Evolutionary conservation across 2,888 invertebrate species (phyloP).

Genomic region (Nipponacmea schrenckii): DNA sequence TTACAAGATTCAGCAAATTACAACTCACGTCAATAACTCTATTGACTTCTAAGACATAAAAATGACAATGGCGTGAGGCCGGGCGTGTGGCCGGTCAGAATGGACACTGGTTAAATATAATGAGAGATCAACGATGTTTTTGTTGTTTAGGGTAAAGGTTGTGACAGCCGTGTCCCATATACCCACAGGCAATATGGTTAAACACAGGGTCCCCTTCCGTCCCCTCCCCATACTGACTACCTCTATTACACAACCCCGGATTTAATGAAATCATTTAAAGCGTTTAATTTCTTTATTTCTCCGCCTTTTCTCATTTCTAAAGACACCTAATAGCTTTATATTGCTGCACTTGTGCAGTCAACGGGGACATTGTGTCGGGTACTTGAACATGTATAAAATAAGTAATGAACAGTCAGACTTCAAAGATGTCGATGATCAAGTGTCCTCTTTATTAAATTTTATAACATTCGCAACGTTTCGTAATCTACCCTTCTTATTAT

Average conservation of each 20-base stretch:
- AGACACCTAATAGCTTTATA: no score
- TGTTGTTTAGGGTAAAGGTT: slow-evolving; percentile 1
- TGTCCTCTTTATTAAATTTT: no score
- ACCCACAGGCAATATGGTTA: slow-evolving; percentile 8
- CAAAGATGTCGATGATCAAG: no score
- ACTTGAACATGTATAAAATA: neutral
- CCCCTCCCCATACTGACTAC: no score
- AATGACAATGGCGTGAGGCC: slow-evolving; percentile 7
- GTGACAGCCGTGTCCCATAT: slow-evolving; percentile 7
- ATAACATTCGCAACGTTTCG: no score
- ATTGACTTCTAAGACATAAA: slow-evolving; percentile 7
- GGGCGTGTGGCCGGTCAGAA: neutral
- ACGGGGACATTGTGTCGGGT: neutral
- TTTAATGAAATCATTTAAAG: no score
- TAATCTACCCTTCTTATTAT: no score
- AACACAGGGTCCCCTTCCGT: neutral
- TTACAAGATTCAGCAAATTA: slow-evolving; percentile 6
- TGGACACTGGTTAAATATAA: slow-evolving; percentile 4
- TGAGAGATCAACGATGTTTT: slow-evolving; percentile 1
- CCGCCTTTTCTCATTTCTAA: no score
- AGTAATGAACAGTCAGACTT: no score
- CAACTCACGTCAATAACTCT: slow-evolving; percentile 2
- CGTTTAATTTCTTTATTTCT: no score
- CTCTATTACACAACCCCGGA: no score
- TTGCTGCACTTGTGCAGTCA: no score